Conservation (phyloP, 35 echinoderm and acorn worm genomes). For the Ptychodera flava region DNA sequence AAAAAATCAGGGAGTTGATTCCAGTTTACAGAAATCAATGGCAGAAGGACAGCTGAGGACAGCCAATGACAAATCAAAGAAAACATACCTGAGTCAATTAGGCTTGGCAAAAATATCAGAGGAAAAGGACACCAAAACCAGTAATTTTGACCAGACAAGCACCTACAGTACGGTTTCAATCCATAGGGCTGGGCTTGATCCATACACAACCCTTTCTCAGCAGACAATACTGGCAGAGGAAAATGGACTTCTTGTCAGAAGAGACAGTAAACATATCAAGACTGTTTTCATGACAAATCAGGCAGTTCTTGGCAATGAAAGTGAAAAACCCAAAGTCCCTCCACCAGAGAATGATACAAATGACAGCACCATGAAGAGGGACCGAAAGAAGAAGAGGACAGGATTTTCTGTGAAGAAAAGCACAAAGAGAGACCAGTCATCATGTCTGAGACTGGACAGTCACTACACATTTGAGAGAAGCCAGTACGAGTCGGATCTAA, state of each 20-base stretch:
- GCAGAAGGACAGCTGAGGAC: background rate
- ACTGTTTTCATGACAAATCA: background rate
- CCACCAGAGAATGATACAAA: background rate
- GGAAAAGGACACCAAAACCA: background rate
- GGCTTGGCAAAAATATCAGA: background rate
- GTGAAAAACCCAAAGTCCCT: background rate
- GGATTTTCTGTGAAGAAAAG: background rate
- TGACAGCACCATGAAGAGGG: background rate
- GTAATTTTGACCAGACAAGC: background rate
- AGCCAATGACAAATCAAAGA: no score
- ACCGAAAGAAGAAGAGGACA: background rate
- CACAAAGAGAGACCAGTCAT: background rate
- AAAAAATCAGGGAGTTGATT: background rate
- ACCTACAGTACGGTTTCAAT: background rate
- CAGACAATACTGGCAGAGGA: background rate
- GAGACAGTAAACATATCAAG: background rate
- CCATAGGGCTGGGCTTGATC: background rate
- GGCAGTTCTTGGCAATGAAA: background rate
- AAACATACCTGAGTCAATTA: background rate
- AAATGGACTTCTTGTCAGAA: background rate
- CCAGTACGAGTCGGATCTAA: background rate
- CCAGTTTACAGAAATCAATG: background rate
- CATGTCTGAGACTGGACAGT: background rate
- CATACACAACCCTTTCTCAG: background rate
- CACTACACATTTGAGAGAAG: background rate